Evolutionary conservation across 2,113 vertebrate genomes (phyloP).

Genomic region (Gallinago jamesoni): DNA sequence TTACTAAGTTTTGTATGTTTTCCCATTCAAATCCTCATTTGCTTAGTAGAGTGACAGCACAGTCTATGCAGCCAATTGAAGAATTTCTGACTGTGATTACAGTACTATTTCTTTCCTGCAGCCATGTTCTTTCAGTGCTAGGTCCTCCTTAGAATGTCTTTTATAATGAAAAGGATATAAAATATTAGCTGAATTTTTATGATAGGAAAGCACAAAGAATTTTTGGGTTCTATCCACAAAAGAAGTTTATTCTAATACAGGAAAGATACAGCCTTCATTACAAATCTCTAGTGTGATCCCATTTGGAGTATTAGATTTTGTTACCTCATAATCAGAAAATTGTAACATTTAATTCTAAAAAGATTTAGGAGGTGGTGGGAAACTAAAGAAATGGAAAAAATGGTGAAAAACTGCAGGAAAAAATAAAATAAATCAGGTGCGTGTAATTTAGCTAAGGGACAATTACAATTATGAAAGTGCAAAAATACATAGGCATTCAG

Average conservation of each 20-base stretch:
- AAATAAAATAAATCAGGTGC: background rate
- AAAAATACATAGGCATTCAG: background rate
- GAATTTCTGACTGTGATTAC: background rate
- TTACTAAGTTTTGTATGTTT: background rate
- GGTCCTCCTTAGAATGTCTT: background rate
- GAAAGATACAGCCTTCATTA: background rate
- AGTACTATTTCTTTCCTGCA: background rate
- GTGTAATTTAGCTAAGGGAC: background rate
- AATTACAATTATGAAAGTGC: background rate
- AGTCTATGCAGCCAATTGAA: background rate
- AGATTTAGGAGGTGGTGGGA: background rate
- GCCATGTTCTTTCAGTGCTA: background rate
- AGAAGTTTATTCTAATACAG: background rate
- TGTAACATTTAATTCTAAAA: background rate
- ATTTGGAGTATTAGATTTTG: background rate
- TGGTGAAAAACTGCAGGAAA: background rate
- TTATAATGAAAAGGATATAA: background rate
- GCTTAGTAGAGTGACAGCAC: background rate
- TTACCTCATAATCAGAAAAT: background rate
- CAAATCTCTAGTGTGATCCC: background rate
- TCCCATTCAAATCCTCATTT: background rate
- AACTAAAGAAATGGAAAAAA: background rate
- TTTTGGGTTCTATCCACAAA: background rate
- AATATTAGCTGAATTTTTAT: background rate
- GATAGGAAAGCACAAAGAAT: background rate